Base-by-base conservation (phyloP, 2,888 invertebrate genomes). In the Merodon equestris region DNA sequence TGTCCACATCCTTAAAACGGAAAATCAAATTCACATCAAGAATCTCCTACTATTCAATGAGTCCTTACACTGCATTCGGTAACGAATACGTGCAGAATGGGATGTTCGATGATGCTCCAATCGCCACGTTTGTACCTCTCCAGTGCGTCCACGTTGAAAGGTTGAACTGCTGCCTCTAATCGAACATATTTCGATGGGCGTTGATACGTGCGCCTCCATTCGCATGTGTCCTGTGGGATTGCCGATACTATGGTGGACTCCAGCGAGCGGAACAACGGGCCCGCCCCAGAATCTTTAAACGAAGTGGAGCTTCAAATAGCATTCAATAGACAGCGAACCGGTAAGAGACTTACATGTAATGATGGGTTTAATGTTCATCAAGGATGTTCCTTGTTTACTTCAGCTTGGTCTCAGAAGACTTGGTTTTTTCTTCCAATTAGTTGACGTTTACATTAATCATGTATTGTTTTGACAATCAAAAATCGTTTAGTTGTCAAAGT, bases 21-120 rank as follows among this genome's bases (percentile, higher is more conserved):
- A 15, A 3, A n/a, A 40, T 10, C 10, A 40, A 12, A 15, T 9
- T 12, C 9, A 10, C 9, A 2, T 14, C 12, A 7, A 14, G 1
- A 27, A 10, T 51, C n/a, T 40, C 18, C n/a, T 17, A 9, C 27
- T 15, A n/a, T 1, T 15, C 42, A 36, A 19, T 36, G 15, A 42
- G 82, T n/a, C n/a, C 83, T 91, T 91, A 97, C 97, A 87, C 93
- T 92, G 91, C 97, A 97, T 87, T 98, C 97, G 17, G 96, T 97
- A 94, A 97, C 97, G 89, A 94, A 98, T 72, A 96, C 95, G 88
- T 98, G 97, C 86, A 98, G 93, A 87, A 98, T 94, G 10, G 97
- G 96, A 84, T 95, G 94, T 83, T 96, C 94, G 74, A 97, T 91
- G 51, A 98, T 91, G 86, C 94, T 94, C 89, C 94, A 93, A 86